phyloP scores from a whole-genome alignment of 1,140 invertebrate species.

The Campodea augens region DNA sequence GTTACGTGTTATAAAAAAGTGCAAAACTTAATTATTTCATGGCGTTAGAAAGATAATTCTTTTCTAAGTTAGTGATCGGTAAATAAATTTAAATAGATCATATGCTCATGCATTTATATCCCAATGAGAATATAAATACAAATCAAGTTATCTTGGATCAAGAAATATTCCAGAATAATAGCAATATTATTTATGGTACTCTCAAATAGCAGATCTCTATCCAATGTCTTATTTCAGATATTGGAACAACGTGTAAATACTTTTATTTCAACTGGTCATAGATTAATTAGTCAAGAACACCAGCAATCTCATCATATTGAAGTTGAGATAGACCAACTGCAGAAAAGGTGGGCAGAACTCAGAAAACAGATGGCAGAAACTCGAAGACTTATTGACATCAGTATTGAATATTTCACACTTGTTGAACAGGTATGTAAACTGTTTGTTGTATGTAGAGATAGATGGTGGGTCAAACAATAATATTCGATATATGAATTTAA shows the following conservation, averaged over 20 bases:
- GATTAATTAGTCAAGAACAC: conserved; percentile 35
- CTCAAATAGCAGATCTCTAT: too few species aligned
- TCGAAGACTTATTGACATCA: conserved; percentile 32
- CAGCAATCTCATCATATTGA: conserved; percentile 37
- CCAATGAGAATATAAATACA: too few species aligned
- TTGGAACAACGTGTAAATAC: conserved; percentile 49
- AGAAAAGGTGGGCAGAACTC: conserved; percentile 50
- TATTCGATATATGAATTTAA: not conserved
- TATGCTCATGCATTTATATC: too few species aligned
- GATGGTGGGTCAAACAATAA: not conserved
- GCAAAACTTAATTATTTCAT: too few species aligned
- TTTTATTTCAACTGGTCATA: conserved; percentile 47
- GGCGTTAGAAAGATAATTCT: too few species aligned
- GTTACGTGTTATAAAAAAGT: too few species aligned
- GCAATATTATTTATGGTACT: too few species aligned
- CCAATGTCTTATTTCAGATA: conserved; percentile 31
- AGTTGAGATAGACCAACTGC: conserved; percentile 40
- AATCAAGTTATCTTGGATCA: too few species aligned
- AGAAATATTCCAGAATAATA: too few species aligned
- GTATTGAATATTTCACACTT: conserved; percentile 33
- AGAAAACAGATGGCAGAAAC: conserved; percentile 44
- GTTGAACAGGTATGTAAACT: conserved; percentile 32
- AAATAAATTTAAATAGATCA: too few species aligned
- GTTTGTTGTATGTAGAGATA: not conserved
- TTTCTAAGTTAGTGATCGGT: too few species aligned